Conservation (phyloP, 1,140 invertebrate genomes). For the Orussus abietinus region DNA sequence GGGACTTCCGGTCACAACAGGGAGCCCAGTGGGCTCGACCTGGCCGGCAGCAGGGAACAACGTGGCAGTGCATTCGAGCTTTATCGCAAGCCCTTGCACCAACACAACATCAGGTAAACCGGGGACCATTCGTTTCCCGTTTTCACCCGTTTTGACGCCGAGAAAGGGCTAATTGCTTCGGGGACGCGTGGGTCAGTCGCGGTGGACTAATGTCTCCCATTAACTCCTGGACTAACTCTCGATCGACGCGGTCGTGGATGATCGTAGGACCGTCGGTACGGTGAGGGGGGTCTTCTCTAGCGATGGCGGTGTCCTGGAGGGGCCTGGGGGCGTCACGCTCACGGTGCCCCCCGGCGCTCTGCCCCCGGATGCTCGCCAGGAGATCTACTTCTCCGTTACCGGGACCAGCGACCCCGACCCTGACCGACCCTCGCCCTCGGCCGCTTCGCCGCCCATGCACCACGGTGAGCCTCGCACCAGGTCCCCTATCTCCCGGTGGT, state of each 20-base stretch:
- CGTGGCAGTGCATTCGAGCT: constrained; percentile 92
- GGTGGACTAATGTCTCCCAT: too few relatives aligned
- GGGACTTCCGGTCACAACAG: constrained; percentile 47
- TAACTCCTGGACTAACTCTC: too few relatives aligned
- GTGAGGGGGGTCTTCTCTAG: constrained; percentile 71
- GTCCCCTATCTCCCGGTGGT: constrained; percentile 15
- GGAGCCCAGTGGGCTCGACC: constrained; percentile 61
- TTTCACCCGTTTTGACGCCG: too few relatives aligned
- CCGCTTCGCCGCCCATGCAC: constrained; percentile 44
- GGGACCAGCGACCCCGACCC: constrained; percentile 66
- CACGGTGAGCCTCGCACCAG: constrained; percentile 37
- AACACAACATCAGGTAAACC: constrained; percentile 74
- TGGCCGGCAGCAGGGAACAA: constrained; percentile 83
- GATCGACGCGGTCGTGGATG: constrained; percentile 32
- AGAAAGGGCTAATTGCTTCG: too few relatives aligned
- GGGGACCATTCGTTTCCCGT: too few relatives aligned
- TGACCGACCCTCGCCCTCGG: constrained; percentile 51
- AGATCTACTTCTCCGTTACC: constrained; percentile 92
- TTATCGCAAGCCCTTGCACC: constrained; percentile 81
- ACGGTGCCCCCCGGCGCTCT: constrained; percentile 86
- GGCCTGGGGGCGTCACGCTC: constrained; percentile 85
- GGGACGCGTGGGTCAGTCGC: too few relatives aligned
- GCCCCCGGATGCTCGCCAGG: constrained; percentile 73
- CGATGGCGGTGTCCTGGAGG: constrained; percentile 77
- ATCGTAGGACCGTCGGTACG: constrained; percentile 42